Evolutionary conservation across 2,797 vertebrate species (phyloP).

Genomic region (Xenentodon cancila): DNA sequence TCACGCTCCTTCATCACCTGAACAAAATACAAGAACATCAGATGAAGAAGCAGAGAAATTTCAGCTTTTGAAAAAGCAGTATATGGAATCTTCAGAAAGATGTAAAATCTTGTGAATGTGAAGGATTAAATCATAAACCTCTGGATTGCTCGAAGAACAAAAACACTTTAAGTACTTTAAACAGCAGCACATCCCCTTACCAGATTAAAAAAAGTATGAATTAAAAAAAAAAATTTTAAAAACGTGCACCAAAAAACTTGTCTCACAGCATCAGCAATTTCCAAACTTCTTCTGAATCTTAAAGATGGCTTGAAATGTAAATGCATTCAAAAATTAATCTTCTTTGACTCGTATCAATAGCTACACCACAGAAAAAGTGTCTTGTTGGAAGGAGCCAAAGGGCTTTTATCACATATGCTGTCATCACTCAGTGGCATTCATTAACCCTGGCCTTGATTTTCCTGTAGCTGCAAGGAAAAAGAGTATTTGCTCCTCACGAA

Average conservation of each 20-base stretch:
- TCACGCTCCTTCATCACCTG: slow-evolving; percentile 89
- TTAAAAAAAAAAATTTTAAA: neutral
- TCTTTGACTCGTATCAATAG: too few species aligned
- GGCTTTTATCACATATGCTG: slow-evolving; percentile 23
- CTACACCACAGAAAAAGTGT: neutral
- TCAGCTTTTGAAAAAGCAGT: too few species aligned
- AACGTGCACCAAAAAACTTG: too few species aligned
- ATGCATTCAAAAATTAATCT: neutral
- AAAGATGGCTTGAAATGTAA: neutral
- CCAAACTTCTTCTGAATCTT: too few species aligned
- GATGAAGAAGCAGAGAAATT: neutral
- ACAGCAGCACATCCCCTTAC: neutral
- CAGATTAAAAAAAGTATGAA: neutral
- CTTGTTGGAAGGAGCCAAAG: neutral
- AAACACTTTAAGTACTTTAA: neutral
- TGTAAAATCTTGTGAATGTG: neutral
- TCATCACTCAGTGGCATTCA: slow-evolving; percentile 3
- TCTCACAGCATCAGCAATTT: too few species aligned
- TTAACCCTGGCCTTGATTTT: slow-evolving; percentile 32
- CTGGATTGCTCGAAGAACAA: neutral
- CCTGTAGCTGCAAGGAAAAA: slow-evolving; percentile 17
- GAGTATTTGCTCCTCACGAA: neutral
- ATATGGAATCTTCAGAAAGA: neutral
- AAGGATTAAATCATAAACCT: neutral
- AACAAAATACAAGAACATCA: slow-evolving; percentile 21